Conservation (phyloP, 2,113 vertebrate genomes). For the Rynchops niger region DNA sequence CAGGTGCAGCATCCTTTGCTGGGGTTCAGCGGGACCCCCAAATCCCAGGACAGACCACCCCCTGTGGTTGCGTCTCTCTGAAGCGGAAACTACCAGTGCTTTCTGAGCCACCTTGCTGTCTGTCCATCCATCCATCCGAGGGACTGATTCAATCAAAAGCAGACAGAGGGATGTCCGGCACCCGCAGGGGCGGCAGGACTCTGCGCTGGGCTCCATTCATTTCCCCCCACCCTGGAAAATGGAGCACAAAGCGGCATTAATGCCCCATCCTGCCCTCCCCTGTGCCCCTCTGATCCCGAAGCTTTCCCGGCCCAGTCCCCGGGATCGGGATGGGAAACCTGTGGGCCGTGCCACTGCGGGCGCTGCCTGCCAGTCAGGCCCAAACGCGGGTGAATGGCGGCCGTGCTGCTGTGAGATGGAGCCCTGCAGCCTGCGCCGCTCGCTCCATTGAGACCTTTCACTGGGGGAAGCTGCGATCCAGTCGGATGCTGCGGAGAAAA, state of each 20-base stretch:
- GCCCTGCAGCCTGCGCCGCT: neutral
- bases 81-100: rapidly evolving
- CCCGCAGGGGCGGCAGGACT: neutral
- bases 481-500: neutral
- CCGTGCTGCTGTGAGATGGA: rapidly evolving
- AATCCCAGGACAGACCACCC: neutral
- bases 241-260: neutral
- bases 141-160: neutral
- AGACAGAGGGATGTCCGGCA: neutral
- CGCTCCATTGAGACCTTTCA: neutral
- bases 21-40: neutral
- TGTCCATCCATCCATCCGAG: neutral
- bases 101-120: neutral
- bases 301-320: neutral
- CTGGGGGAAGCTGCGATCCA: neutral
- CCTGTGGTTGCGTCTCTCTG: neutral
- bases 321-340: neutral
- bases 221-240: neutral
- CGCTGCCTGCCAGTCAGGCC: neutral
- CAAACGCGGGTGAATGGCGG: neutral
- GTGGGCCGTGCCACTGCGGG: neutral
- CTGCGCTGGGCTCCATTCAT: neutral
- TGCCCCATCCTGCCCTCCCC: rapidly evolving
- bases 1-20: neutral
- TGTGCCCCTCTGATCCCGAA: neutral